A percentile compares a stretch with the other conserved stretches of the same genome.
Evolutionary conservation across 2,888 invertebrate species (phyloP).

Genomic region (Arctia plantaginis): DNA sequence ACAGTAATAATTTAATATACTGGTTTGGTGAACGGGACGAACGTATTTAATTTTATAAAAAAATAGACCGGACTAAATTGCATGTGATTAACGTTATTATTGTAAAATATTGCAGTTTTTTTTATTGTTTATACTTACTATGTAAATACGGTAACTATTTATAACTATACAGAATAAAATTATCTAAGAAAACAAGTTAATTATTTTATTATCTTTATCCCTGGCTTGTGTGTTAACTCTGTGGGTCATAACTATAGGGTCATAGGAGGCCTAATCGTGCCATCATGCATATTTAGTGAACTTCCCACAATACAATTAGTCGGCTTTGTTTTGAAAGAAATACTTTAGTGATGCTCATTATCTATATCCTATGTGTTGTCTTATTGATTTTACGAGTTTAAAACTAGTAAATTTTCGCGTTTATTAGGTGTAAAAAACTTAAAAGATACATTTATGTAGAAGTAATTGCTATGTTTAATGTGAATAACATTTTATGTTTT

Average conservation of each 20-base stretch:
- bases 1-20: slow-evolving; percentile 2
- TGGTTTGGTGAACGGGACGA: background rate
- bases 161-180: slow-evolving; percentile 80
- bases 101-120: slow-evolving; percentile 65
- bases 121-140: slow-evolving; percentile 74
- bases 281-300: too few species aligned
- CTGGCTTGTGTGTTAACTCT: background rate
- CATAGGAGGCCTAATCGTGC: too few species aligned
- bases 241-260: background rate
- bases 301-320: too few species aligned
- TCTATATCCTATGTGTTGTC: too few species aligned
- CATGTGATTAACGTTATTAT: slow-evolving; percentile 34
- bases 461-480: too few species aligned
- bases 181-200: slow-evolving; percentile 54
- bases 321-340: too few species aligned
- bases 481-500: too few species aligned
- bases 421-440: too few species aligned
- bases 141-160: slow-evolving; percentile 77
- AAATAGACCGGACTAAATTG: slow-evolving; percentile 24
- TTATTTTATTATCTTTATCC: slow-evolving; percentile 27
- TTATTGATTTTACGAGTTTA: too few species aligned
- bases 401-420: too few species aligned
- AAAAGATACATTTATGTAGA: too few species aligned
- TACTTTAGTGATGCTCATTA: too few species aligned
- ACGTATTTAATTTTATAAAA: slow-evolving; percentile 11